Evolutionary conservation across 2,888 invertebrate species (phyloP), one percentile per base, ranked within the genome.

Genomic region (Cheilosia vernalis): DNA sequence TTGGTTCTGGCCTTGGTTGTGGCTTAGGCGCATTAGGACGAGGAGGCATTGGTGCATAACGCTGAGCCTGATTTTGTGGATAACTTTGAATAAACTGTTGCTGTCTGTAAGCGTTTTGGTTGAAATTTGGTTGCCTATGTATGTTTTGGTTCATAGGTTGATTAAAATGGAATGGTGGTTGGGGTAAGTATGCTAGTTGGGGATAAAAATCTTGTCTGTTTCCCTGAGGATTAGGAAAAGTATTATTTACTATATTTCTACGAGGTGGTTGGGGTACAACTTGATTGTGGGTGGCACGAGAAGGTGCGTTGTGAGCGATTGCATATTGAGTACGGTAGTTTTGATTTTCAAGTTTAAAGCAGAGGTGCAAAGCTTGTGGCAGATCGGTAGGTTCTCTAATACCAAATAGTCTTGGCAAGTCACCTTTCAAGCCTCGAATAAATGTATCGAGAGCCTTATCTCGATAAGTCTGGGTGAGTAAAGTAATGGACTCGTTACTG

Each of bases 181-280:
- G 55, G 1, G 49, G 58, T 40, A 49, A 21, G 21, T 69, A 40
- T 27, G 67, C 67, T 67, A 27, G 27, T 63, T 63, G 63, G 2
- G 63, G 30, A 27, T 27, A 63, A 47, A 63, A 63, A 21, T 30
- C 4, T 2, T 33, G 58, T 58, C 30, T 58, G 17, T 30, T 30
- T 56, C 30, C 55, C 4, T 51, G 51, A 24, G 51, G 55, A 10
- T 40, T 37, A 19, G 47, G 10, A 3, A 10, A 49, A 30, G 3
- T 7, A n/a, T 0, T 21, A 58, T 40, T 58, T 13, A 0, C 33
- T 44, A 30, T 10, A 30, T 61, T 44, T 27, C 44, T 61, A 15
- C 47, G 21, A 27, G 17, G 61, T 17, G 44, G 47, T 17, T 17
- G 44, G n/a, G 17, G 30, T n/a, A 13, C 27, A 30, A n/a, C 44